Evolutionary conservation across 2,797 vertebrate genomes (phyloP).

Genomic region (Morelia viridis): DNA sequence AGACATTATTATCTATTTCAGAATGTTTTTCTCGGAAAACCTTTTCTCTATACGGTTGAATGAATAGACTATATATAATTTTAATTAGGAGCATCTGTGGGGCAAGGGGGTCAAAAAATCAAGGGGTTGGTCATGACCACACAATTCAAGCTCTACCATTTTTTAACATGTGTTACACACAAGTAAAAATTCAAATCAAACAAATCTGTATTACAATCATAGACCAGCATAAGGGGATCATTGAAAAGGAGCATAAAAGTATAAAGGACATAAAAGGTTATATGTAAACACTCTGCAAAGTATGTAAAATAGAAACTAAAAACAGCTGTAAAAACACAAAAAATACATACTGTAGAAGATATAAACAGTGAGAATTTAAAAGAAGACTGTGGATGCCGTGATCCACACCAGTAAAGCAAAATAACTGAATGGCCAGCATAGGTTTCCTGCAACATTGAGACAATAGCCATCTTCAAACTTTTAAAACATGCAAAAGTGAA

Average conservation of each 20-base stretch:
- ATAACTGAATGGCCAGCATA: neutral
- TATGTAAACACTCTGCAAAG: too few relatives aligned
- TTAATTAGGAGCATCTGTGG: neutral
- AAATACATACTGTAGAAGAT: too few relatives aligned
- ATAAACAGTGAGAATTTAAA: too few relatives aligned
- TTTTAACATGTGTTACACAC: neutral
- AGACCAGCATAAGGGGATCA: neutral
- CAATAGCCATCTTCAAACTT: neutral
- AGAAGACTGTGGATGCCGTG: too few relatives aligned
- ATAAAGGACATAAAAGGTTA: too few relatives aligned
- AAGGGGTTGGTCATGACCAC: neutral
- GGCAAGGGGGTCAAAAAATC: neutral
- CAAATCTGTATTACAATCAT: neutral
- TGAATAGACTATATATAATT: neutral
- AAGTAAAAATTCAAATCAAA: neutral
- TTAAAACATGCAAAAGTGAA: too few relatives aligned
- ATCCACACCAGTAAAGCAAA: neutral
- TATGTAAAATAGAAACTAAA: too few relatives aligned
- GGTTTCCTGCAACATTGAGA: neutral
- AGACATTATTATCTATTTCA: neutral
- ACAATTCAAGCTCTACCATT: neutral
- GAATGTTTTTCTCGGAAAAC: neutral
- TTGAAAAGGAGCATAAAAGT: too few relatives aligned
- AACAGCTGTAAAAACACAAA: too few relatives aligned
- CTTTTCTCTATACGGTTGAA: neutral